Conservation (phyloP, 2,113 vertebrate genomes). For the zebrafish (Danio rerio) region DNA sequence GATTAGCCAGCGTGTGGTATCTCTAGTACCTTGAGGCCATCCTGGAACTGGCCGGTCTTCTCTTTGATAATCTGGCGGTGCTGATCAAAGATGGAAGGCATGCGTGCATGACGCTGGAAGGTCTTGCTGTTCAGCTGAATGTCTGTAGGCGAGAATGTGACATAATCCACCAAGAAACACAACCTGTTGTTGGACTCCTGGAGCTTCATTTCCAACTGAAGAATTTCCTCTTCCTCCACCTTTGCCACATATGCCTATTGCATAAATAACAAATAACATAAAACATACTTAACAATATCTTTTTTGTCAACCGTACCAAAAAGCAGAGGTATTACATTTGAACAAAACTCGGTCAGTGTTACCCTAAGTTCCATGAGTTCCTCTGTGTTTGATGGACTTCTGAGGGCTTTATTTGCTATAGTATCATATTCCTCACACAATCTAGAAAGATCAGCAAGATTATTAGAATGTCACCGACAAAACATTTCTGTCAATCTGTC, state of each 20-base stretch:
- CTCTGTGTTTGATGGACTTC: constrained; percentile 82
- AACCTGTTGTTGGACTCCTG: constrained; percentile 75
- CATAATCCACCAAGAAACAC: constrained; percentile 79
- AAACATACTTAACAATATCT: constrained; percentile 1
- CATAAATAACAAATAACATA: background rate
- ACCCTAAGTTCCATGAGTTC: constrained; percentile 89
- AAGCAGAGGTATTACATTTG: background rate
- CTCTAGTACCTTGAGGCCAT: constrained; percentile 81
- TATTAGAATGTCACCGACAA: background rate
- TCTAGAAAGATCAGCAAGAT: background rate
- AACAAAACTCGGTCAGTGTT: constrained; percentile 38
- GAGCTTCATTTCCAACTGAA: constrained; percentile 77
- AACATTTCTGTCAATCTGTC: background rate
- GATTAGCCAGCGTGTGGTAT: background rate
- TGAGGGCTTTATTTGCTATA: constrained; percentile 85
- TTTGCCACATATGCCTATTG: constrained; percentile 77
- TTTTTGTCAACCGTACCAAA: background rate
- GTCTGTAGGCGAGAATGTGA: constrained; percentile 77
- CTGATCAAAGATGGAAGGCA: constrained; percentile 84
- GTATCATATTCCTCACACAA: constrained; percentile 85
- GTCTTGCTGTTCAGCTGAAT: constrained; percentile 79
- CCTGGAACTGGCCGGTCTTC: constrained; percentile 83
- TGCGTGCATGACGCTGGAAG: constrained; percentile 81
- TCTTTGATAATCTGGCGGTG: constrained; percentile 79
- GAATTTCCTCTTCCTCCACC: constrained; percentile 75